Evolutionary conservation across 2,113 vertebrate genomes (phyloP).

Genomic region (Columbina picui): DNA sequence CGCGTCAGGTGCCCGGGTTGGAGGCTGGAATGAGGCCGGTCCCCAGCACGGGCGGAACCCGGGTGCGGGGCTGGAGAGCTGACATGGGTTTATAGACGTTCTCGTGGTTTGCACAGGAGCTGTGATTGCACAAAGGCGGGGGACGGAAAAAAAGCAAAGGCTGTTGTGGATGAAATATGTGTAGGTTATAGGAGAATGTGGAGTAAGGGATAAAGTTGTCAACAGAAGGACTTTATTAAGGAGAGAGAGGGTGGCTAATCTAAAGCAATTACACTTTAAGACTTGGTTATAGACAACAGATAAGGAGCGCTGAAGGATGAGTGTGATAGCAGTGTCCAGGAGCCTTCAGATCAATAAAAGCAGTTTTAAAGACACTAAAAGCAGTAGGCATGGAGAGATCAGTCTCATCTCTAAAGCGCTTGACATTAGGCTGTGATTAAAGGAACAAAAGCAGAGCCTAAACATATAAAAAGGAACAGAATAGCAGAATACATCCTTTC

Average conservation of each 20-base stretch:
- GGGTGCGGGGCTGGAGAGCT: not conserved
- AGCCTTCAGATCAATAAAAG: not conserved
- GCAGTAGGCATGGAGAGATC: accelerated
- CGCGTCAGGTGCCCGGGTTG: accelerated
- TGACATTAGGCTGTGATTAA: not conserved
- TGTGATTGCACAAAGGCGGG: not conserved
- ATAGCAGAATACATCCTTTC: not conserved
- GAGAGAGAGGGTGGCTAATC: not conserved
- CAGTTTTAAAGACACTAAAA: not conserved
- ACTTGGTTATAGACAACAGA: accelerated
- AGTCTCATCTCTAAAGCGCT: not conserved
- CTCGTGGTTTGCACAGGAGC: accelerated
- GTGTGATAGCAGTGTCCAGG: not conserved
- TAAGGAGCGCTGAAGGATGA: not conserved
- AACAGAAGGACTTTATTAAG: not conserved
- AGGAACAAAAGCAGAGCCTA: not conserved
- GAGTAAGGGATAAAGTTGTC: not conserved
- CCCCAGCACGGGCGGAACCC: accelerated
- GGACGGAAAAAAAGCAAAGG: not conserved
- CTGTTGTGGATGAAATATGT: not conserved
- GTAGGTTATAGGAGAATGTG: not conserved
- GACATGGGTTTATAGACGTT: accelerated
- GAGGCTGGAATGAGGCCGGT: accelerated
- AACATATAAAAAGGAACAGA: not conserved
- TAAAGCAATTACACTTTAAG: not conserved